Base-by-base conservation (phyloP, 2,888 invertebrate species). In the Sepiola atlantica region DNA sequence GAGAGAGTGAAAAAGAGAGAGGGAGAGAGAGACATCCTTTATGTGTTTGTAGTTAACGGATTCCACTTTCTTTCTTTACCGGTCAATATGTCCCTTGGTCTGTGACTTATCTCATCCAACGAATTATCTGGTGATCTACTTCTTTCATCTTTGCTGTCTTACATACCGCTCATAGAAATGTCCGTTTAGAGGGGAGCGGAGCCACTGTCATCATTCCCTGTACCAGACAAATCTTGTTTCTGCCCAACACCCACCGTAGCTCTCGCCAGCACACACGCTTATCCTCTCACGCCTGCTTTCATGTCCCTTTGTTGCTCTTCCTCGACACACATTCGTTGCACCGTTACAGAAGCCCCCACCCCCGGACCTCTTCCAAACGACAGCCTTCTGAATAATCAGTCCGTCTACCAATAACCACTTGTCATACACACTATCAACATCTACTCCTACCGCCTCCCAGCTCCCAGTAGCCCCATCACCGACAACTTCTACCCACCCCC, bases 341-440 rank as follows among this genome's bases (percentile, higher is more conserved):
- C 2, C 32, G 77, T 32, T 32, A n/a, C n/a, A n/a, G 32, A n/a
- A 4, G n/a, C 77, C 77, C 16, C 77, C 77, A n/a, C 14, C n/a
- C n/a, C n/a, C 14, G 16, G 16, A n/a, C 14, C n/a, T 32, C 77
- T n/a, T 32, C 14, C 20, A 45, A 6, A 20, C 57, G 21, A 57
- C 16, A 20, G n/a, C 77, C n/a, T 77, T 18, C 77, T 32, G n/a
- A 77, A 77, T 45, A 45, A 45, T n/a, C 77, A 77, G 77, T 77
- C n/a, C 77, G 14, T n/a, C 77, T 77, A 77, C 77, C 77, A 77
- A 77, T 77, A 77, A 77, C 77, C n/a, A 77, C 77, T 77, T 77
- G 77, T 77, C 77, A 77, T 77, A 77, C 77, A 77, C 77, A 77
- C 77, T 32, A 77, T 77, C 77, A 77, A 77, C 77, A 77, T 32